These are phyloP conservation scores for Sclerurus mexicanus DNA, from an alignment of 2,113 vertebrate genomes.

Conservation along the genomic window DNA sequence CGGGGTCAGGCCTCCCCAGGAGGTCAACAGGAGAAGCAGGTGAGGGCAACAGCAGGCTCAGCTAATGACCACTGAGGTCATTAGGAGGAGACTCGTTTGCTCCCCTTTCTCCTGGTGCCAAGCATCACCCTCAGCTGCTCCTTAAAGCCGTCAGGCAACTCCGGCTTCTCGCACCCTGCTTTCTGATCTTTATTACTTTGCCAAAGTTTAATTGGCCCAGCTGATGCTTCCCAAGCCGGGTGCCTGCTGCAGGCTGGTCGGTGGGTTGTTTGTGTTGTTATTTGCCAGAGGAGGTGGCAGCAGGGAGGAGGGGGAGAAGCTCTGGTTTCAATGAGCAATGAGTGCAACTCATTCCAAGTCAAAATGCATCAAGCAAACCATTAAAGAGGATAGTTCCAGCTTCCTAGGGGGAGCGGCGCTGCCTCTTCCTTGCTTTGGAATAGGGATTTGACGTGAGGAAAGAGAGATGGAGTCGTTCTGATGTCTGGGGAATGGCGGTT, in stretches of 20 bases:
- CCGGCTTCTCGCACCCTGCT: not conserved
- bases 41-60: not conserved
- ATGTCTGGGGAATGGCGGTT: not conserved
- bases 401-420: not conserved
- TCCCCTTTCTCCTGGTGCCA: not conserved
- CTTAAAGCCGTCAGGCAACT: conserved; percentile 8
- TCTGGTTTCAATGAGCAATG: not conserved
- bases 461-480: not conserved
- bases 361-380: not conserved
- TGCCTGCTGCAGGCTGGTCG: not conserved
- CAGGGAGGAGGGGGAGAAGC: not conserved
- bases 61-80: not conserved
- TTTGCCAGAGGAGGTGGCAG: not conserved
- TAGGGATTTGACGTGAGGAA: not conserved
- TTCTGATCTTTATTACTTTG: conserved; percentile 20
- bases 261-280: not conserved
- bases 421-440: not conserved
- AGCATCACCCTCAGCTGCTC: conserved; percentile 12
- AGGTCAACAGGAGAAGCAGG: conserved; percentile 38
- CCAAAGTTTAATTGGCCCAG: conserved; percentile 56
- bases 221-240: conserved; percentile 13
- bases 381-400: not conserved
- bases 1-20: not conserved
- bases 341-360: not conserved
- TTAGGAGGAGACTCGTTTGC: not conserved